Base-by-base conservation (phyloP, 37 sponge, comb jelly and placozoan species). In the Beroe forskalii region DNA sequence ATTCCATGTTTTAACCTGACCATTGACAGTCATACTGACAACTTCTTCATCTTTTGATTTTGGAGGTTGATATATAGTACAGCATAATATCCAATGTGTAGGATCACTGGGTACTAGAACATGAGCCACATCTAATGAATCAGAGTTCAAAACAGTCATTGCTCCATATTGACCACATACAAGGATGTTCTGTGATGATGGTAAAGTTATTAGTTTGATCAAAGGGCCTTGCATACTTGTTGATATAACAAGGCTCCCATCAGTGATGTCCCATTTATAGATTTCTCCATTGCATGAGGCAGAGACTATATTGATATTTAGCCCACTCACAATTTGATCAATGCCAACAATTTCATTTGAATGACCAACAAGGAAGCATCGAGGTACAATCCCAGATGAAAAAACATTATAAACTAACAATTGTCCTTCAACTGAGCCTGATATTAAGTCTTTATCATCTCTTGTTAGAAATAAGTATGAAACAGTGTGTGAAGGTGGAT, bases 101-200 rank as follows among this genome's bases (percentile, higher is more conserved):
- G 86, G 86, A 38, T 80, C 86, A 38, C 55, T 44, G 24, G 86
- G 86, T 9, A 80, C 86, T 27, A 80, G 86, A 28, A 33, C n/a
- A 44, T 80, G 86, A 33, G 4, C 17, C 0, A 80, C 30, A 4
- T 80, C 86, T 44, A 80, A 37, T 32, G 86, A 33, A 43, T 0
- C 27, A 48, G 37, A 20, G 22, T 80, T 37, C 30, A 80, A 48
- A 41, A 80, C 31, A 33, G 86, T 44, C 48, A 80, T 80, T 42
- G 86, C 27, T 22, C 86, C 86, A 31, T 80, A 80, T 25, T 80
- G 86, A 17, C 86, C 86, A 80, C 86, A 80, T 0, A 80, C 55
- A 6, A 80, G 86, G 19, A 80, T 3, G 27, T 80, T 41, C 4
- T 80, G 55, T 25, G 86, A 80, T 1, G 86, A 80, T 3, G 86